Conservation (phyloP, 1,140 invertebrate genomes). For the Linepithema humile region DNA sequence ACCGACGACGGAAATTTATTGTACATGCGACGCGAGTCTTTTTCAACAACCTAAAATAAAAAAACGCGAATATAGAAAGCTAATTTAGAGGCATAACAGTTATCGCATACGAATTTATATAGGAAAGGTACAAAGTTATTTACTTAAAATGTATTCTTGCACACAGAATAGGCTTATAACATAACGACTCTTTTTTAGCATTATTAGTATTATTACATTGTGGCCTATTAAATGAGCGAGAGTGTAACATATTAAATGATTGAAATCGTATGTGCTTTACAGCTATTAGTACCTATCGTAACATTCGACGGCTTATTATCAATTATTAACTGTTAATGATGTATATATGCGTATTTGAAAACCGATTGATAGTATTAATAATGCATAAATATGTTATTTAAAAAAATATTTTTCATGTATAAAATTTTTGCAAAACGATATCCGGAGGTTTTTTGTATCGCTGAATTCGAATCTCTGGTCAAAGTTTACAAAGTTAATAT, state of each 20-base stretch:
- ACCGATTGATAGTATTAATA: no score
- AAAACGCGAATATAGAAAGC: constrained; percentile 10
- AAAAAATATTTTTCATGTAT: no score
- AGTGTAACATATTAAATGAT: not conserved
- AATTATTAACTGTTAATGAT: no score
- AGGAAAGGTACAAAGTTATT: constrained; percentile 49
- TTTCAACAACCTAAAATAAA: constrained; percentile 31
- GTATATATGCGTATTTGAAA: no score
- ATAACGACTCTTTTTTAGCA: constrained; percentile 37
- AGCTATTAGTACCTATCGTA: not conserved
- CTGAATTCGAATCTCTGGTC: no score
- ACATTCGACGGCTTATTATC: not conserved
- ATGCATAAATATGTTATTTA: no score
- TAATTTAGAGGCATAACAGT: constrained; percentile 15
- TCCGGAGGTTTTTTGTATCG: no score
- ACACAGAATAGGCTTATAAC: constrained; percentile 48
- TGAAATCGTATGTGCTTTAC: not conserved
- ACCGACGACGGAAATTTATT: not conserved
- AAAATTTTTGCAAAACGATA: no score
- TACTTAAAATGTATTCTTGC: constrained; percentile 44
- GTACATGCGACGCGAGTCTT: not conserved
- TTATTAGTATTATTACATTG: constrained; percentile 55
- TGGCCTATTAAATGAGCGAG: constrained; percentile 62
- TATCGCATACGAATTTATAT: not conserved
- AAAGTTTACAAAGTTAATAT: no score